Evolutionary conservation across 2,113 vertebrate genomes (phyloP), one percentile per base, ranked within the genome.

Genomic region (Ginglymostoma cirratum): DNA sequence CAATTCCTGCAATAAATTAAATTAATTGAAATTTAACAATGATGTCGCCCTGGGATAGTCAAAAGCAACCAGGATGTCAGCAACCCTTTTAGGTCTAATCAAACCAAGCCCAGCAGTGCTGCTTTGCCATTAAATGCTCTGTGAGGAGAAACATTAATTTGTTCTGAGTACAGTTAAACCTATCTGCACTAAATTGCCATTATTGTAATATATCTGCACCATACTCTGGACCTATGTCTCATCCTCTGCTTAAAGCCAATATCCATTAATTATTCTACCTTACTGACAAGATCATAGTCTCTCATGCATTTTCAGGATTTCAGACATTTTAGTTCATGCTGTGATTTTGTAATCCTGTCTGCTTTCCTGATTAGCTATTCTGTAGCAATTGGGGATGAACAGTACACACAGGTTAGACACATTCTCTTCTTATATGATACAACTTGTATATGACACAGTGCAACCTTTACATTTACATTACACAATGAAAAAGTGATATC

Each of bases 21-120:
- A 97, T 97, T 98, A 98, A 98, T 98, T 98, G 98, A 98, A 98
- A 98, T 98, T 98, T 98, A 97, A 98, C 97, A 97, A 97, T 97
- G 96, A 97, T 97, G 98, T 97, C 96, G 96, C 97, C 96, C 96
- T 97, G 97, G 96, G 97, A 97, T 95, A 96, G 97, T 97, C 96
- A 97, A 96, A 78, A 95, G 95, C 80, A 97, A 96, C 96, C 96
- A 97, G 97, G 97, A 97, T 97, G 97, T 97, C 96, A 97, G 94
- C 96, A 96, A 96, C 96, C 96, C 96, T 97, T 97, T 97, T 96
- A 55, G 61, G 69, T 76, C 96, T 30, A 96, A 96, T 96, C 96
- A 96, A 96, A 96, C 96, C 95, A 96, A 96, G 95, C 95, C 96
- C 95, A 96, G 96, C 96, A 96, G 96, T 96, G 67, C 83, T 96